A percentile compares a stretch with the other conserved stretches of the same genome.
These are phyloP conservation scores for Cybosia mesomella DNA, from an alignment of 2,888 invertebrate genomes.

Conservation along the genomic window DNA sequence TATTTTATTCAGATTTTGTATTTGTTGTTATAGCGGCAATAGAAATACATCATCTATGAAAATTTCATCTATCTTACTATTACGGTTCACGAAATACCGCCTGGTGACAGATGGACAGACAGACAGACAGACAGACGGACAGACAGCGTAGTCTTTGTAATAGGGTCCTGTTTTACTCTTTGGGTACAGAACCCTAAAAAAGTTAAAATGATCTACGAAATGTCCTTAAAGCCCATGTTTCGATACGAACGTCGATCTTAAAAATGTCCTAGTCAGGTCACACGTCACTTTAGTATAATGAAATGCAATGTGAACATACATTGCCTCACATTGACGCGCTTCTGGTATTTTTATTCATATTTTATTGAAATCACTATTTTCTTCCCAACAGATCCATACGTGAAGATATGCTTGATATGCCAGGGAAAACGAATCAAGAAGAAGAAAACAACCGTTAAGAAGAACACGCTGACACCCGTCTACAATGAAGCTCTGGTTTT, in stretches of 20 bases:
- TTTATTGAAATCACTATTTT: not conserved
- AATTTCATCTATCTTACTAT: too few relatives aligned
- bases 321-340: not conserved
- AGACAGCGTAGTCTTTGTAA: too few relatives aligned
- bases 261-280: not conserved
- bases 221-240: not conserved
- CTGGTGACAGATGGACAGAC: too few relatives aligned
- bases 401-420: slow-evolving; percentile 95
- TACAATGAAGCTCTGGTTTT: slow-evolving; percentile 98
- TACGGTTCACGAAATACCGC: too few relatives aligned
- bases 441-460: slow-evolving; percentile 96
- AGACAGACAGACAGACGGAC: too few relatives aligned
- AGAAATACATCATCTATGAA: too few relatives aligned
- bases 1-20: too few relatives aligned
- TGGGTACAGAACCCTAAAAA: too few relatives aligned
- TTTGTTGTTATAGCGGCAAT: too few relatives aligned
- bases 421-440: slow-evolving; percentile 96
- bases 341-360: not conserved
- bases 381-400: slow-evolving; percentile 93
- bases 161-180: too few relatives aligned
- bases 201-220: not conserved
- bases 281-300: not conserved
- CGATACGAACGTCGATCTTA: not conserved
- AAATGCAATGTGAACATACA: not conserved
- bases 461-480: slow-evolving; percentile 94